A percentile compares a stretch with the other conserved stretches of the same genome.
phyloP scores from a whole-genome alignment of 53 echinoderm and acorn worm species.

The Echinometra lucunter region DNA sequence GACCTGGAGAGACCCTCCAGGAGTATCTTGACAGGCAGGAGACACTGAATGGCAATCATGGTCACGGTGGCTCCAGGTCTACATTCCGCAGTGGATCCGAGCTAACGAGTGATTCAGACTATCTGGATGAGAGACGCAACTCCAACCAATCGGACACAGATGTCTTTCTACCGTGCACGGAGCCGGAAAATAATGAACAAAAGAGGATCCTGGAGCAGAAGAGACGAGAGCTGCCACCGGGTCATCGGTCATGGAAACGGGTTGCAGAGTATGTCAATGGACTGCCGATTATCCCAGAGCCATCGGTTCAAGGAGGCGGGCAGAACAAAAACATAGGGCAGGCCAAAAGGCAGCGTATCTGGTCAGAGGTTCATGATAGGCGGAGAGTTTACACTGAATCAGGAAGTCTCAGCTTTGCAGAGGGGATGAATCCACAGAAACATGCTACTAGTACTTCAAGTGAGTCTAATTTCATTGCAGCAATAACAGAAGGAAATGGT shows the following conservation, averaged over 20 bases:
- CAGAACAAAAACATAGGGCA: background rate
- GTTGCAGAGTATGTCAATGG: conserved; percentile 58
- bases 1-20: conserved; percentile 5
- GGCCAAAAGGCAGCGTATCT: conserved; percentile 65
- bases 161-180: conserved; percentile 28
- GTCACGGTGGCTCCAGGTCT: conserved; percentile 24
- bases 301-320: background rate
- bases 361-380: conserved; percentile 50
- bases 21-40: conserved; percentile 17
- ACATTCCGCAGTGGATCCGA: conserved; percentile 55
- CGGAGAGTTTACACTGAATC: background rate
- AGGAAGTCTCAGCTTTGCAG: conserved; percentile 57
- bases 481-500: background rate
- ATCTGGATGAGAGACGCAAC: conserved; percentile 4
- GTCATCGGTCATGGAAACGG: conserved; percentile 23
- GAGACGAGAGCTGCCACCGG: conserved; percentile 47
- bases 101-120: conserved; percentile 58
- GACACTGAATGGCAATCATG: background rate
- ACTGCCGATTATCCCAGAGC: conserved; percentile 59
- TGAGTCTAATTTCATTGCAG: background rate
- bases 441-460: background rate
- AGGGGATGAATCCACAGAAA: conserved; percentile 39
- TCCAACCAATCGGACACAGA: conserved; percentile 43
- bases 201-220: conserved; percentile 54
- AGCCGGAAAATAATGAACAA: conserved; percentile 26